phyloP scores from a whole-genome alignment of 2,797 vertebrate genomes.

The Myiothlypis chrysogaster region DNA sequence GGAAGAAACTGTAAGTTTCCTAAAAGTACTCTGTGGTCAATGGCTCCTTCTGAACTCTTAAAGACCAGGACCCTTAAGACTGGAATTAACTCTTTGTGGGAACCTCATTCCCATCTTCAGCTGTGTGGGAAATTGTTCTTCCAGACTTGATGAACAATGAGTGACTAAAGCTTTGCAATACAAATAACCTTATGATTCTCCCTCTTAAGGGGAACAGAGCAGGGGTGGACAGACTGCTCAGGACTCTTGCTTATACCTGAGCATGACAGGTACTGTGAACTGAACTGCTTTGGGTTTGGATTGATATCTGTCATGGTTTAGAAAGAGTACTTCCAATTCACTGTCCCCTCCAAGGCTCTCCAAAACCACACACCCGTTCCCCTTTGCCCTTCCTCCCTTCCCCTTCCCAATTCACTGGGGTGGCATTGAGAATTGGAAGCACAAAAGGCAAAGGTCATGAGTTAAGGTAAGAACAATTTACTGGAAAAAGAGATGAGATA shows the following conservation, averaged over 20 bases:
- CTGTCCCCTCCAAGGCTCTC: not conserved
- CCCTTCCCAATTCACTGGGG: accelerated
- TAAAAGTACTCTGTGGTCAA: not conserved
- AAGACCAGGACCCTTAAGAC: not conserved
- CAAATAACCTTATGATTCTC: not conserved
- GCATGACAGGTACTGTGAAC: not conserved
- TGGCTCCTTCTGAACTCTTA: not conserved
- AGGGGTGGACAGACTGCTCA: not conserved
- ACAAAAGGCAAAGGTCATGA: not conserved
- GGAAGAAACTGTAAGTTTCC: not conserved
- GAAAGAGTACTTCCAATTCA: not conserved
- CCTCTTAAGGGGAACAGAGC: not conserved
- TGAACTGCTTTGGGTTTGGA: not conserved
- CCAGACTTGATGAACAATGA: not conserved
- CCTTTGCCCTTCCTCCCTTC: not conserved
- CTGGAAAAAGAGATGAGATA: not conserved
- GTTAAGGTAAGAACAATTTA: not conserved
- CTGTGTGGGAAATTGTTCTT: not conserved
- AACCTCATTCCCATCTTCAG: not conserved
- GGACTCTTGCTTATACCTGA: not conserved
- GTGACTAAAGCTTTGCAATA: not conserved
- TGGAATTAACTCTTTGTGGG: not conserved
- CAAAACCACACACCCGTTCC: not conserved
- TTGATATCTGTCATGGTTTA: not conserved
- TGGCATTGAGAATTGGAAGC: not conserved